Evolutionary conservation across 2,888 invertebrate species (phyloP), one percentile per base, ranked within the genome.

Genomic region (Cantharis rufa): DNA sequence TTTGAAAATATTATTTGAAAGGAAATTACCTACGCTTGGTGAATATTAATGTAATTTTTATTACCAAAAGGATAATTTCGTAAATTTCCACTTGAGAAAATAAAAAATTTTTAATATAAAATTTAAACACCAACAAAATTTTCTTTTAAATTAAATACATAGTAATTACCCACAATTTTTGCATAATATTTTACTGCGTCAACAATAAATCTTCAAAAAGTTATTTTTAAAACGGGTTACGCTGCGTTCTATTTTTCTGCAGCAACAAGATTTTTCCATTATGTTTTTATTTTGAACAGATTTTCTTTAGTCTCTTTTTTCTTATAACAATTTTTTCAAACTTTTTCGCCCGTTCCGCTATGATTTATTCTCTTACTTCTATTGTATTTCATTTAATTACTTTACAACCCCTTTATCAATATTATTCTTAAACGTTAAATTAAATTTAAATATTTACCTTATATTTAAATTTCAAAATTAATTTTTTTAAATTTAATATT

Each of bases 201-300:
- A n/a, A 48, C 48, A 48, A 76, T 76, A 76, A 72, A 76, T 76
- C 76, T 72, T 48, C 21, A 68, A 70, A 61, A 63, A 70, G 63
- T 68, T 78, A 72, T 75, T 78, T 74, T 72, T 74, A 75, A 74
- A 75, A 70, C 61, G 61, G 61, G 75, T 73, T 73, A 73, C 73
- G 70, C 72, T 63, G 69, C 70, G 69, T 75, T 70, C 68, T 68
- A 62, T 18, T 66, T n/a, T 66, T 66, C 64, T 21, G 64, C 73
- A 70, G 70, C 72, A 75, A 78, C 78, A 78, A 75, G 78, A 75
- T 75, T 78, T 72, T 78, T 75, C 78, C 78, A 78, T 78, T 78
- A 78, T 72, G 72, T 75, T 78, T 78, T 78, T 74, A 78, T 78
- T 78, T 75, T 75, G 71, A 75, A 72, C 78, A 78, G 78, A 78